Conservation (phyloP, 2,797 vertebrate genomes). For the Taeniopygia guttata region DNA sequence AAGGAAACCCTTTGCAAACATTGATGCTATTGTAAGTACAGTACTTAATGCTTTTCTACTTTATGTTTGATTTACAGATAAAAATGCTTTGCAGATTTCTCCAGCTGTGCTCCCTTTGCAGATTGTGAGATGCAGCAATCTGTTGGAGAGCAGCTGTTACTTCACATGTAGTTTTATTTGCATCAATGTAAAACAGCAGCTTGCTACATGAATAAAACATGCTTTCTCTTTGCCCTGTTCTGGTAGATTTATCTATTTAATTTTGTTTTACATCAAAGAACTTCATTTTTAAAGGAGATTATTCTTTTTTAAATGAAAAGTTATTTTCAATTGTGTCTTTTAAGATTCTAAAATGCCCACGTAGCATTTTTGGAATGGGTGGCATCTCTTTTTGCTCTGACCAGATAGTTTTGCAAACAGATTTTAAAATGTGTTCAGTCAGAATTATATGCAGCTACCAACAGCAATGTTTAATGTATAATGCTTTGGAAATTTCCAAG, state of each 20-base stretch:
- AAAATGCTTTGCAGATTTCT: conserved; percentile 54
- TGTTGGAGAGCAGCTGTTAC: conserved; percentile 70
- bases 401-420: neutral
- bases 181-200: conserved; percentile 65
- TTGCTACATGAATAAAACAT: conserved; percentile 73
- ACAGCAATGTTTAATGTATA: neutral
- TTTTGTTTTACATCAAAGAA: neutral
- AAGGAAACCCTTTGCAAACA: neutral
- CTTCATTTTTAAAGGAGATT: conserved; percentile 11
- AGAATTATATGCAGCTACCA: neutral
- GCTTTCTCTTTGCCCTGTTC: neutral
- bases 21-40: neutral
- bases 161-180: conserved; percentile 69
- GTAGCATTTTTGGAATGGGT: neutral
- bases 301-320: neutral
- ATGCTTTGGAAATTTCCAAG: neutral
- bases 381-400: neutral
- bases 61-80: conserved; percentile 68
- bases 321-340: conserved; percentile 7
- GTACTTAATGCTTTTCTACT: conserved; percentile 38
- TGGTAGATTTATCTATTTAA: conserved; percentile 18
- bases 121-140: conserved; percentile 39
- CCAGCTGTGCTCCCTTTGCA: conserved; percentile 69
- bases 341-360: neutral
- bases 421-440: neutral